Evolutionary conservation across 2,888 invertebrate genomes (phyloP).

Genomic region (Archips xylosteana): DNA sequence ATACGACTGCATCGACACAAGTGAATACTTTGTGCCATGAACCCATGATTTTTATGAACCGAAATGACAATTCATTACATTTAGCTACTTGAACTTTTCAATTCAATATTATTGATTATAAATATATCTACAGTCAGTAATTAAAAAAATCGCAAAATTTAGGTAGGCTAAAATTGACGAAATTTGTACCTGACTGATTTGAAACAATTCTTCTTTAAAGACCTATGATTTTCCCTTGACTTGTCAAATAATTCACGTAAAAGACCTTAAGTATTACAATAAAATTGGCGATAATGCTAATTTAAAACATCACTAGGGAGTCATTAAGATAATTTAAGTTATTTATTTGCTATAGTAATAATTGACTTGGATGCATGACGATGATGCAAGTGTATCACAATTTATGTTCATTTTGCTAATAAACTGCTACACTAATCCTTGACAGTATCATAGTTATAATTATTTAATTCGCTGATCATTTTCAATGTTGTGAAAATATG

Average conservation of each 20-base stretch:
- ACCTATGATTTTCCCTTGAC: neutral
- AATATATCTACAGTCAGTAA: neutral
- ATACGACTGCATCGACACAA: constrained; percentile 65
- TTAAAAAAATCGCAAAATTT: neutral
- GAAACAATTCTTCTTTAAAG: constrained; percentile 2
- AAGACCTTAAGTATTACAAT: constrained; percentile 9
- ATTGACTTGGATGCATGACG: constrained; percentile 51
- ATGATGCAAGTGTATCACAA: constrained; percentile 47
- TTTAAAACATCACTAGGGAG: constrained; percentile 61
- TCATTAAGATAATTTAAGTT: constrained; percentile 78
- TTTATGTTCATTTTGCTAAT: constrained; percentile 12
- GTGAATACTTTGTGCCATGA: constrained; percentile 81
- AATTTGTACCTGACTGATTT: constrained; percentile 33
- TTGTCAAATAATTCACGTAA: constrained; percentile 9
- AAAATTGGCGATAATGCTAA: constrained; percentile 18
- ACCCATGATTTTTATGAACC: constrained; percentile 14
- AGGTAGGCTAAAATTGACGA: neutral
- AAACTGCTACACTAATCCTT: constrained; percentile 21
- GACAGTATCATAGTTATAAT: constrained; percentile 33
- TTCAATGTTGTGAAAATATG: constrained; percentile 78
- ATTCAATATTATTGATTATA: neutral
- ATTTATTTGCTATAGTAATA: constrained; percentile 71
- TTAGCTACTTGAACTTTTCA: neutral
- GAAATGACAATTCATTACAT: constrained; percentile 13
- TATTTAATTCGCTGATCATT: constrained; percentile 51